Base-by-base conservation (phyloP, 1,140 invertebrate genomes). In the Conus ventricosus region DNA sequence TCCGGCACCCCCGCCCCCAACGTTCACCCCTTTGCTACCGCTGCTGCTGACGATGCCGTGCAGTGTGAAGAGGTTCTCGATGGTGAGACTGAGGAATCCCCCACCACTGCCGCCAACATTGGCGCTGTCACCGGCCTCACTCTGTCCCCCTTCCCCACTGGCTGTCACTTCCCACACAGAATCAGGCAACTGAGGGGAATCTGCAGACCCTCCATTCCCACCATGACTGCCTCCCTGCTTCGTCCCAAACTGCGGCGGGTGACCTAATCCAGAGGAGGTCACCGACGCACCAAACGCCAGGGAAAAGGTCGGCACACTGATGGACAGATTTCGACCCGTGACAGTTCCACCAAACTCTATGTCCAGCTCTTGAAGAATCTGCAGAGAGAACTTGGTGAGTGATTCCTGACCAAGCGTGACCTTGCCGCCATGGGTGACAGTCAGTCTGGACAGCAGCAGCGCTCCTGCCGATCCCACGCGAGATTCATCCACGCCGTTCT, bases 71-170 rank as follows among this genome's bases (percentile, higher is more conserved):
- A 86, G 75, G 53, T 55, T 87, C 17, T 88, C 85, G 15, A 90
- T 78, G 15, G 67, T 76, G 5, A 93, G 63, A 54, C 87, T 55
- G 0, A 93, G 63, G 27, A 88, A 89, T 60, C 93, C 93, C 84
- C 93, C 93, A 57, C 93, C 92, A 54, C 11, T 15, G 17, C 91
- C 91, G 39, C 92, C 92, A 82, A 54, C 53, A 23, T 90, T 90
- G 27, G 87, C 90, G 55, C 51, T 63, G 39, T 85, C 60, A 3
- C 75, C 84, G 17, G 75, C 80, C n/a, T 55, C 85, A 87, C 91
- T 91, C n/a, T 92, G 91, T 87, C 92, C 93, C 55, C 89, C 91
- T 55, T 92, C 92, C n/a, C 93, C 93, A 90, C 90, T 90, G 6
- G 88, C 71, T 8, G 85, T 90, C 25, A 91, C 92, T 23, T 85